Evolutionary conservation across 2,797 vertebrate species (phyloP).

Genomic region (Xiphophorus birchmanni): DNA sequence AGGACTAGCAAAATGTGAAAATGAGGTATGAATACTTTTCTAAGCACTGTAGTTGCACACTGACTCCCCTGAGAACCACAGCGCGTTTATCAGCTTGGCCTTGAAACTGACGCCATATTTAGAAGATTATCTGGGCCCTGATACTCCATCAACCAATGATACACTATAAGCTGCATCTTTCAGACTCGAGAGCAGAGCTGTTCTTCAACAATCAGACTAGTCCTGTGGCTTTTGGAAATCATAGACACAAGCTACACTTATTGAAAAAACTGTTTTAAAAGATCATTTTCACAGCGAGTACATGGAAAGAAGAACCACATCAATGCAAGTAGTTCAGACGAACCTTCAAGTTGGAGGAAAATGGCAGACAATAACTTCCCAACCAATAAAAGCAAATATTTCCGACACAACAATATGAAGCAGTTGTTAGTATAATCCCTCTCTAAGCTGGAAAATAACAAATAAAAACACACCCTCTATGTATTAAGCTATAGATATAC

Average conservation of each 20-base stretch:
- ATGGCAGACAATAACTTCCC: not conserved
- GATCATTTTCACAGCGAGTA: not conserved
- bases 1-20: not conserved
- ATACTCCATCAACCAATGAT: not conserved
- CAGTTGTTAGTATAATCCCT: not conserved
- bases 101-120: not conserved
- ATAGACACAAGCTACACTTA: not conserved
- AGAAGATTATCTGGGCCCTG: not conserved
- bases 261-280: not conserved
- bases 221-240: not conserved
- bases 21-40: not conserved
- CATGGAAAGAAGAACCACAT: not conserved
- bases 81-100: not conserved
- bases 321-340: not conserved
- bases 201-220: not conserved
- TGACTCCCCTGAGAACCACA: not conserved
- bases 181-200: not conserved
- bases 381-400: not conserved
- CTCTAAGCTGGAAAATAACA: not conserved
- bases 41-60: not conserved
- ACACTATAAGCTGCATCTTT: not conserved
- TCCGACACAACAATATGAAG: not conserved
- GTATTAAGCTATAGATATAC: not conserved
- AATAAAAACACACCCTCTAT: not conserved
- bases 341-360: not conserved